phyloP scores from a whole-genome alignment of 2,888 invertebrate genomes.

The Pachydiplax longipennis region DNA sequence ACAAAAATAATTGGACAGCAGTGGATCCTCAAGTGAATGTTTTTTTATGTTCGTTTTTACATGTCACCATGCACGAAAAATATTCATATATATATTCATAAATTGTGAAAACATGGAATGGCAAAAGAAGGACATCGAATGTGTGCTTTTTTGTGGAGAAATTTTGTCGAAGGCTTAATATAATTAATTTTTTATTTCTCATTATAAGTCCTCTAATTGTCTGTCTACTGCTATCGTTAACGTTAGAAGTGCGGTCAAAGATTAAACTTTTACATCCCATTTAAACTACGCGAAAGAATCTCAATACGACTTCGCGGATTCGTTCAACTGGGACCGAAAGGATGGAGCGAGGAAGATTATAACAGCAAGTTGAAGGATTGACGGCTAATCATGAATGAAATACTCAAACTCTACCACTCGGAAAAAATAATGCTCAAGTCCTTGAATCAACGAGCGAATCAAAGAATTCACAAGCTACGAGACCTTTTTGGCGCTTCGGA shows the following conservation, averaged over 20 bases:
- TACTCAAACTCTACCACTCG: conserved; percentile 42
- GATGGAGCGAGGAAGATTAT: conserved; percentile 1
- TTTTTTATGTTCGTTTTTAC: conserved; percentile 15
- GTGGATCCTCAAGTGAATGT: conserved; percentile 38
- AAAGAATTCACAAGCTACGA: conserved; percentile 22
- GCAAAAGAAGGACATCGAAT: conserved; percentile 43
- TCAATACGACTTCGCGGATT: not conserved
- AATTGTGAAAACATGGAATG: conserved; percentile 42
- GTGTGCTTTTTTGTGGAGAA: conserved; percentile 42
- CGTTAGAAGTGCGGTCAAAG: not conserved
- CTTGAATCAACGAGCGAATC: not conserved
- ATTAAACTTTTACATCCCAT: not conserved
- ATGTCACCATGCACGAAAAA: conserved; percentile 31
- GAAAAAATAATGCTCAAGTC: conserved; percentile 6
- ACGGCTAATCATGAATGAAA: conserved; percentile 26
- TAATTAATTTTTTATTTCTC: not conserved
- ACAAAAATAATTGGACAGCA: conserved; percentile 43
- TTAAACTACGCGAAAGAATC: not conserved
- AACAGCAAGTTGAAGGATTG: not conserved
- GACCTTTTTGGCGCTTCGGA: conserved; percentile 9
- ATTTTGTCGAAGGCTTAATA: conserved; percentile 43
- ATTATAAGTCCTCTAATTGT: not conserved
- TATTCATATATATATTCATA: conserved; percentile 33
- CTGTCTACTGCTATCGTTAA: conserved; percentile 36
- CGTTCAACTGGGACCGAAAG: not conserved